These are phyloP conservation scores for Silurus asotus DNA, from an alignment of 2,113 vertebrate species.

Conservation along the genomic window DNA sequence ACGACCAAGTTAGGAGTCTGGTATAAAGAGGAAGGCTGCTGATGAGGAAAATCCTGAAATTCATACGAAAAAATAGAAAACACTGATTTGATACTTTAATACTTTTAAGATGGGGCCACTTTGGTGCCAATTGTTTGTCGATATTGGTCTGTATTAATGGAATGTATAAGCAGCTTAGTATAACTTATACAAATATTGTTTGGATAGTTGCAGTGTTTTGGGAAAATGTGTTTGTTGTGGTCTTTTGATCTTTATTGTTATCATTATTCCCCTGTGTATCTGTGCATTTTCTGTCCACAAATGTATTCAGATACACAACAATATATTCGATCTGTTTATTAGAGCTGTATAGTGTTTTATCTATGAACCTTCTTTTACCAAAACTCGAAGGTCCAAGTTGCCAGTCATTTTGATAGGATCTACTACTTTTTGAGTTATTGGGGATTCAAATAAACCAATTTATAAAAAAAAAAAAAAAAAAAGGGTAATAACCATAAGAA, in stretches of 20 bases:
- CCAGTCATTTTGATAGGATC: neutral
- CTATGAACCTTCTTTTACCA: neutral
- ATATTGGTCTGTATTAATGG: neutral
- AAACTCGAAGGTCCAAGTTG: neutral
- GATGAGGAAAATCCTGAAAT: neutral
- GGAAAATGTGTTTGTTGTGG: neutral
- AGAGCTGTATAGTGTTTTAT: neutral
- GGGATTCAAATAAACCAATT: neutral
- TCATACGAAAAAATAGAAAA: neutral
- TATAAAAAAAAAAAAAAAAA: neutral
- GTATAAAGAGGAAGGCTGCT: neutral
- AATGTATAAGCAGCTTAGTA: neutral
- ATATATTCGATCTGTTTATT: neutral
- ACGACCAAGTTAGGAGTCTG: neutral
- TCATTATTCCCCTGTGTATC: too few relatives aligned
- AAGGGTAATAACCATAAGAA: neutral
- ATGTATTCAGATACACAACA: neutral
- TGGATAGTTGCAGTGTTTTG: neutral
- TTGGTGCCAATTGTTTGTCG: neutral
- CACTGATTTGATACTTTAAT: neutral
- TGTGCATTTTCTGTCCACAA: too few relatives aligned
- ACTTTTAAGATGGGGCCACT: neutral
- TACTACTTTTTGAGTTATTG: neutral
- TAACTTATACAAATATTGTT: neutral
- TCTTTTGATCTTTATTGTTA: too few relatives aligned